Evolutionary conservation across 2,113 vertebrate genomes (phyloP), one percentile per base, ranked within the genome.

Genomic region (Odontophorus gujanensis): DNA sequence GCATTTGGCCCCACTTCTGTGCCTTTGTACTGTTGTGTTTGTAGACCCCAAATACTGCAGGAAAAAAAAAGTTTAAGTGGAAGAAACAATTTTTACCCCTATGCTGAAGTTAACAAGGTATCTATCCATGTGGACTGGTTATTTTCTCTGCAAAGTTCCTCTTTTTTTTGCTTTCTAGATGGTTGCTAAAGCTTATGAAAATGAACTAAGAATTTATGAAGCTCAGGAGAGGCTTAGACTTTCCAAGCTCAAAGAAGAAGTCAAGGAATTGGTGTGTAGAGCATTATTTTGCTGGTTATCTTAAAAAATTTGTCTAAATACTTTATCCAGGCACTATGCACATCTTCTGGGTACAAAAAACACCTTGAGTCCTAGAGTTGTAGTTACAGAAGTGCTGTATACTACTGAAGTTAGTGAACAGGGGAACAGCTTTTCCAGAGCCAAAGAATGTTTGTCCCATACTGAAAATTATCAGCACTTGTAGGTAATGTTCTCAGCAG

Each of bases 161-260:
- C 24, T 67, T 82, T n/a, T 24, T 76, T 92, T 92, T 74, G 87
- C 83, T 87, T 91, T 97, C 69, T 93, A 98, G 98, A 73, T 95
- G 62, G 80, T 98, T 38, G 96, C 85, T 42, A 97, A 98, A 73
- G 96, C 97, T 79, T 99, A 98, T 51, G 97, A 98, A 96, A 97
- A 98, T 63, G 98, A 99, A 92, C 59, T 99, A 77, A 98, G 96
- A 96, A 97, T 96, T 96, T 98, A 97, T 69, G 97, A 98, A 97
- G 97, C 97, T 30, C 97, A 95, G 90, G 97, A 98, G 91, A 97
- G 78, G 73, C 45, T 75, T 13, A 97, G 97, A 57, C 84, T 98
- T 26, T 94, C 97, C 72, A 91, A 94, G 81, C 97, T 97, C 47
- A 98, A 97, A 50, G 95, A 97, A 24, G 84, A 90, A 87, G 96